Evolutionary conservation across 2,113 vertebrate genomes (phyloP).

Genomic region (Gymnobelideus leadbeateri): DNA sequence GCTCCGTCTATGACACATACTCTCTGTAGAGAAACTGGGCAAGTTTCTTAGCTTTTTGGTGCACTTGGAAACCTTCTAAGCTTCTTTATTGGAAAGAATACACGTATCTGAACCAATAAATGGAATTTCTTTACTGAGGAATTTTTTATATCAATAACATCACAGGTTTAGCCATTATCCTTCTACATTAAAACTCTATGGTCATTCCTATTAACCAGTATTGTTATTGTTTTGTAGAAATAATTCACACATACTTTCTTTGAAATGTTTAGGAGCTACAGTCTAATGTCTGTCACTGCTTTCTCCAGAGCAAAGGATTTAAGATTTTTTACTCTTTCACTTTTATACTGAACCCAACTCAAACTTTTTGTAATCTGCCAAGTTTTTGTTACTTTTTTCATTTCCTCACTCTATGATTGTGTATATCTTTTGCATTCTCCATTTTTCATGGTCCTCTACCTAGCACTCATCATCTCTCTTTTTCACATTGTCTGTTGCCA

Average conservation of each 20-base stretch:
- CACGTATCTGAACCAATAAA: neutral
- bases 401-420: neutral
- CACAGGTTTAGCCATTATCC: neutral
- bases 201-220: neutral
- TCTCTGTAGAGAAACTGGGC: neutral
- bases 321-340: neutral
- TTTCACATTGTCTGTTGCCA: neutral
- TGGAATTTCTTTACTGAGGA: neutral
- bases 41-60: neutral
- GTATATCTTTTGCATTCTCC: neutral
- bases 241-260: neutral
- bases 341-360: neutral
- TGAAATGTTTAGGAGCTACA: neutral
- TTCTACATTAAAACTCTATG: neutral
- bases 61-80: neutral
- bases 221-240: neutral
- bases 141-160: neutral
- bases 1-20: neutral
- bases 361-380: constrained; percentile 41
- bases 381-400: neutral
- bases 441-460: neutral
- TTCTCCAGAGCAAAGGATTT: neutral
- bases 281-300: neutral
- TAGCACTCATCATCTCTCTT: neutral
- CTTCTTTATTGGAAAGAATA: neutral